Evolutionary conservation across 2,797 vertebrate species (phyloP), one percentile per base, ranked within the genome.

Genomic region (Macropodus opercularis): DNA sequence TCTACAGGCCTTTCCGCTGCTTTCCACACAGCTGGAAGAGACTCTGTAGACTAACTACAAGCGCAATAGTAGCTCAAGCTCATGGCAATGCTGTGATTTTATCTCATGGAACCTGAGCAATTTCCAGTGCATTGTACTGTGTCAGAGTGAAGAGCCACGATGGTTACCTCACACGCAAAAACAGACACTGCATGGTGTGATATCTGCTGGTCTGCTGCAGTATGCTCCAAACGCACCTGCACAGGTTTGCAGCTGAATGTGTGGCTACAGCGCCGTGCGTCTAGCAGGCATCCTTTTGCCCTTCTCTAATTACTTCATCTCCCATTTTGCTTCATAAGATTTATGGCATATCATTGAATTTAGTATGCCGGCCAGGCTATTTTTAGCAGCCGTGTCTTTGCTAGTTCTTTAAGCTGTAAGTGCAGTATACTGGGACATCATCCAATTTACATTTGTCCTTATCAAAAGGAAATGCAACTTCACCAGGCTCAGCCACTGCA

Each of bases 221-320:
- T n/a, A n/a, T n/a, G n/a, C n/a, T n/a, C n/a, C n/a, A n/a, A n/a
- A n/a, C n/a, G n/a, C n/a, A n/a, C n/a, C n/a, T 63, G n/a, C 27
- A 8, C 39, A 22, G 19, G n/a, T 43, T 22, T 47, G 11, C n/a
- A 36, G 44, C 22, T 51, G 23, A 65, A 27, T 70, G 50, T 68
- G 49, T 19, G 31, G 39, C 57, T 60, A 21, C 63, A n/a, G n/a
- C n/a, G n/a, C n/a, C 60, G 58, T 60, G 44, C 59, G 58, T 75
- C 66, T 62, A 50, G 58, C 53, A 78, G 78, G 55, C 71, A 58
- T 80, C 66, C 75, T 65, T 62, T 60, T 84, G 82, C 70, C 75
- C 83, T 77, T 79, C 73, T 80, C 81, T 89, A 85, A 90, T 89
- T 87, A 87, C 82, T 84, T 71, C 78, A 69, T 82, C 81, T 78